Percentiles rank a stretch among this genome's conserved stretches.
phyloP scores from a whole-genome alignment of 2,888 invertebrate genomes.

The Cantharis rustica region DNA sequence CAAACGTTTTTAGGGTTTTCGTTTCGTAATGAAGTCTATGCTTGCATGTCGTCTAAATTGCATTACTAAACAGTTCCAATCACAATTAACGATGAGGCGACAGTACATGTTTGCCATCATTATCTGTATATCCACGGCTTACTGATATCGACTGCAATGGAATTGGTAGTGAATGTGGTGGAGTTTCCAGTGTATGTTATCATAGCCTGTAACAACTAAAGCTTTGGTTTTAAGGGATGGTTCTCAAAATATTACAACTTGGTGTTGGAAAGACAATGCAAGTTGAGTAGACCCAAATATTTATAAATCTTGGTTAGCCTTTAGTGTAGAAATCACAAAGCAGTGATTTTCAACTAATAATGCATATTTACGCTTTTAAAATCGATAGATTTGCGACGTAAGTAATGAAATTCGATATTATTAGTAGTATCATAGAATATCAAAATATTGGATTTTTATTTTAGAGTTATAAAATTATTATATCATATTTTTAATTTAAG shows the following conservation, averaged over 20 bases:
- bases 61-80: background rate
- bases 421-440: no score
- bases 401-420: no score
- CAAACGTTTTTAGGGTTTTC: background rate
- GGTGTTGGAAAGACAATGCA: background rate
- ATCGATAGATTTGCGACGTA: no score
- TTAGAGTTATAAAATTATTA: no score
- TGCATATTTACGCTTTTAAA: no score
- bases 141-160: background rate
- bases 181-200: no score
- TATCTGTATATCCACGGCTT: background rate
- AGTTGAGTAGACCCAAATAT: background rate
- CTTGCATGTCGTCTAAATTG: background rate
- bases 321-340: no score
- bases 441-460: no score
- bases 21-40: background rate
- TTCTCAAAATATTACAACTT: background rate
- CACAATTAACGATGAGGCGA: background rate
- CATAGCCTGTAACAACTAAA: background rate
- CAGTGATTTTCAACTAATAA: no score
- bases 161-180: background rate
- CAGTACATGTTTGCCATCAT: background rate
- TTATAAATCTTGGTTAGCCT: no score
- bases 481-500: no score
- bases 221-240: background rate